Conservation (phyloP, 2,888 invertebrate genomes). For the Mechanitis mazaeus region DNA sequence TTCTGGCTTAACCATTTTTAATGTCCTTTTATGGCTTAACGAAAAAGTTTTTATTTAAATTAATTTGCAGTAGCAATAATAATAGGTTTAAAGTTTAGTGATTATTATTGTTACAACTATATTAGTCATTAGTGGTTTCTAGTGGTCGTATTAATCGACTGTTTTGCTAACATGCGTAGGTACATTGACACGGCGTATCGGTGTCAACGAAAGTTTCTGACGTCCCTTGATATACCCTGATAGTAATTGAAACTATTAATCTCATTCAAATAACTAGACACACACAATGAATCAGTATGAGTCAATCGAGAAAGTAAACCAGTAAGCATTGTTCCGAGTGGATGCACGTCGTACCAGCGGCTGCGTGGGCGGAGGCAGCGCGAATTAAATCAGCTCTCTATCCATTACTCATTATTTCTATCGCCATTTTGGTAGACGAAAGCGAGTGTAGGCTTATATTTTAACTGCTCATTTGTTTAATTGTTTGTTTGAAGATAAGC, state of each 20-base stretch:
- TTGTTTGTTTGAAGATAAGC: conserved; percentile 43
- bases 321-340: conserved; percentile 75
- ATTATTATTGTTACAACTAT: no score
- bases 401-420: conserved; percentile 76
- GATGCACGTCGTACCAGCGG: conserved; percentile 61
- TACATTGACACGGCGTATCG: conserved; percentile 12
- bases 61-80: no score
- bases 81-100: no score
- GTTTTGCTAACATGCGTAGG: neutral
- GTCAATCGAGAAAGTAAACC: conserved; percentile 77
- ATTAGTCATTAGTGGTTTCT: no score
- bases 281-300: conserved; percentile 70
- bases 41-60: no score
- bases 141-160: no score
- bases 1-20: no score
- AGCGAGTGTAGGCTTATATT: conserved; percentile 66
- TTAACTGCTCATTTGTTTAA: conserved; percentile 44
- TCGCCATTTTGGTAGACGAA: conserved; percentile 70
- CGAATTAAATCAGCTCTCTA: conserved; percentile 74
- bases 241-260: conserved; percentile 62
- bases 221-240: conserved; percentile 46
- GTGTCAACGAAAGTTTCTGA: conserved; percentile 27
- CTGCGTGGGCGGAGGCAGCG: conserved; percentile 68
- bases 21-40: no score
- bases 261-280: conserved; percentile 65